These are phyloP conservation scores for Sebastes fasciatus DNA, from an alignment of 2,113 vertebrate species.

Conservation along the genomic window DNA sequence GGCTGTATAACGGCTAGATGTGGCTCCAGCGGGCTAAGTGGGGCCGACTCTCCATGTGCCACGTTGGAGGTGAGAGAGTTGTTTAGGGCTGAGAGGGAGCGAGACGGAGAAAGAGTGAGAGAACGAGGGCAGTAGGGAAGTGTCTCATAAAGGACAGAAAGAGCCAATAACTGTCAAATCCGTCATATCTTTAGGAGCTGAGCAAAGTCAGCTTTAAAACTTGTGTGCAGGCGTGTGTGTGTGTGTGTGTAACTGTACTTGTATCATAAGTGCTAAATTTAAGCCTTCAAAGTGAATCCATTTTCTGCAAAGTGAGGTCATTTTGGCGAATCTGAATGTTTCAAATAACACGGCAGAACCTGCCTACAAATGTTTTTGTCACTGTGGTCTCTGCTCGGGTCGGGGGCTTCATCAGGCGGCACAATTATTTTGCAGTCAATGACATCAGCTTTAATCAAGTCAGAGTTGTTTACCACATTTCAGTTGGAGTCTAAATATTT, in stretches of 20 bases:
- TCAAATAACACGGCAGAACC: conserved; percentile 23
- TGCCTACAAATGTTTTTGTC: conserved; percentile 18
- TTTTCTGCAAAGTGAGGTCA: conserved; percentile 20
- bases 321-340: conserved; percentile 20
- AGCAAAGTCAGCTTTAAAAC: conserved; percentile 45
- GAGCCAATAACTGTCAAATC: conserved; percentile 57
- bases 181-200: conserved; percentile 43
- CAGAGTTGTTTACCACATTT: conserved; percentile 10
- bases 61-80: conserved; percentile 48
- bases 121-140: conserved; percentile 24
- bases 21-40: conserved; percentile 50
- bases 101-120: conserved; percentile 2
- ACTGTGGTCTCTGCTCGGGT: conserved; percentile 10
- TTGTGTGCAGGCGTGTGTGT: background rate
- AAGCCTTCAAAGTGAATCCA: conserved; percentile 3
- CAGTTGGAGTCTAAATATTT: conserved; percentile 17
- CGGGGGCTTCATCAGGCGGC: conserved; percentile 25
- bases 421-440: conserved; percentile 30
- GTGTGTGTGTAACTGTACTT: background rate
- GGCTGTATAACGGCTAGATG: conserved; percentile 45
- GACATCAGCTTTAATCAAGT: conserved; percentile 24
- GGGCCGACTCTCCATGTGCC: conserved; percentile 41
- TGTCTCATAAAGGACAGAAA: conserved; percentile 59
- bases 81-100: conserved; percentile 47
- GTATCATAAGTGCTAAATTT: conserved; percentile 17